Evolutionary conservation across 2,888 invertebrate genomes (phyloP).

Genomic region (Nephrotoma flavescens): DNA sequence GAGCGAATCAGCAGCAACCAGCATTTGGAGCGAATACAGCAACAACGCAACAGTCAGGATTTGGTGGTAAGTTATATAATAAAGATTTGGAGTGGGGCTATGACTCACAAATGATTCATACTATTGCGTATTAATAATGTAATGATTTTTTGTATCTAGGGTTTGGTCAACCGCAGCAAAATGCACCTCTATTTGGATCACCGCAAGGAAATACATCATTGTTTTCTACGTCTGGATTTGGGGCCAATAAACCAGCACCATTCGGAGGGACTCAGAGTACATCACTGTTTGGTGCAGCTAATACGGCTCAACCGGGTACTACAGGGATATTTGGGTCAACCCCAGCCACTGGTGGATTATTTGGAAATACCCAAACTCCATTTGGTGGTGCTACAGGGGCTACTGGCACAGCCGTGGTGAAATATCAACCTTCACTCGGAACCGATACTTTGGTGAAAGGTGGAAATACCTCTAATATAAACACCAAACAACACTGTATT

Average conservation of each 20-base stretch:
- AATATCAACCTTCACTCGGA: conserved; percentile 75
- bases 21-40: conserved; percentile 46
- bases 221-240: conserved; percentile 48
- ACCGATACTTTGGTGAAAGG: conserved; percentile 86
- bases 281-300: conserved; percentile 38
- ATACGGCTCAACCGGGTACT: conserved; percentile 35
- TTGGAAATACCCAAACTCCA: conserved; percentile 31
- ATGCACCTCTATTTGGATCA: conserved; percentile 43
- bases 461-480: conserved; percentile 70
- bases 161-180: conserved; percentile 33
- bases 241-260: conserved; percentile 35
- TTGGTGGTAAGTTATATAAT: conserved; percentile 24
- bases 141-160: conserved; percentile 11
- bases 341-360: conserved; percentile 35
- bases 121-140: neutral
- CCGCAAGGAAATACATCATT: conserved; percentile 38
- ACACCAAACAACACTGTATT: conserved; percentile 90
- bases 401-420: conserved; percentile 57
- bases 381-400: conserved; percentile 22
- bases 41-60: conserved; percentile 24
- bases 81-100: neutral
- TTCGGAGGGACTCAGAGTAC: conserved; percentile 28
- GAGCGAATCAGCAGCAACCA: conserved; percentile 42
- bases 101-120: neutral
- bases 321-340: conserved; percentile 46